Base-by-base conservation (phyloP, 2,797 vertebrate genomes). In the Otolemur crassicaudatus region DNA sequence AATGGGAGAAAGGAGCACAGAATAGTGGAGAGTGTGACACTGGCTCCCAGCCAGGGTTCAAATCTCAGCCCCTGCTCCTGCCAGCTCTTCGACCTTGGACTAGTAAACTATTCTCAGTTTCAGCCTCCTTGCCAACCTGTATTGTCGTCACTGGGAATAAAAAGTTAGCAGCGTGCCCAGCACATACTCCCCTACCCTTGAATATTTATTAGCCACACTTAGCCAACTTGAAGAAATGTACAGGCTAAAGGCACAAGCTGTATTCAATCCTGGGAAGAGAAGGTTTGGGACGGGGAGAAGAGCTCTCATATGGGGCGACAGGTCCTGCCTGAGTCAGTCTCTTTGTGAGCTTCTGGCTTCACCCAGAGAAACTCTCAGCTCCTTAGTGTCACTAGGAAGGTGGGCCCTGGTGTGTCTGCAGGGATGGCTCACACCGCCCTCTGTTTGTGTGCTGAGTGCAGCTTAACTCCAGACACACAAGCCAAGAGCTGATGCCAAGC, bases 401-500 rank as follows among this genome's bases (percentile, higher is more conserved):
- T 0, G 20, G 11, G 49, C 63, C 29, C 88, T 0, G 4, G 19
- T 11, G 8, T 5, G 2, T 43, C 40, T 43, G 23, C 25, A 23
- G 40, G 1, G 12, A 34, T 37, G 5, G 16, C 17, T n/a, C 27
- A 40, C 0, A 0, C 12, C 4, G 29, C 22, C 14, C 29, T 19
- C 0, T 7, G 23, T 14, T 23, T 40, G 25, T 23, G 31, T 7
- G 25, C 34, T 73, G 20, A 0, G 0, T 3, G 13, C 10, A 20
- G 10, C 13, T 56, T n/a, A 29, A 27, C 20, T 10, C 31, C 31
- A 1, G 37, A 43, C 0, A 0, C 0, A 1, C 25, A 12, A n/a
- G 46, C 6, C 2, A n/a, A 67, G 85, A 46, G 40, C 27, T 3
- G 16, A n/a, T 29, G 2, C 53, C 53, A 2, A 0, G 0, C 72